phyloP scores from a whole-genome alignment of 2,113 vertebrate genomes.

The Saimiri boliviensis region DNA sequence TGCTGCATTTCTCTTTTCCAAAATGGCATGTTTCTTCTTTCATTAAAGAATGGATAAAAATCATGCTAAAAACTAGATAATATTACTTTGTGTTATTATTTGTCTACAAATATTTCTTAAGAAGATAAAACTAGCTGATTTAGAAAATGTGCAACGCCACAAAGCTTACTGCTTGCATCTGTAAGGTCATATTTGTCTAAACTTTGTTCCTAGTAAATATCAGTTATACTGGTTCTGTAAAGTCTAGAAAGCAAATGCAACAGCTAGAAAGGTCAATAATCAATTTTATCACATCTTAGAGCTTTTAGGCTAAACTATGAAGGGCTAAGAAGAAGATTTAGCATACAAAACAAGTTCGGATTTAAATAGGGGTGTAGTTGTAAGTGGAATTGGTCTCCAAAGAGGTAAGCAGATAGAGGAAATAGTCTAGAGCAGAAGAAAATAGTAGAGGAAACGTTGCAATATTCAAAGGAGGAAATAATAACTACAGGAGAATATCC shows the following conservation, averaged over 20 bases:
- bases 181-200: not conserved
- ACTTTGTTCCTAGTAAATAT: not conserved
- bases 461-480: not conserved
- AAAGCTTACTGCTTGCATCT: not conserved
- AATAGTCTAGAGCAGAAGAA: not conserved
- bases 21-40: not conserved
- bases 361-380: not conserved
- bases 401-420: not conserved
- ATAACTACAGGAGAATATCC: not conserved
- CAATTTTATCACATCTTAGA: not conserved
- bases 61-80: not conserved
- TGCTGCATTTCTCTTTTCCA: not conserved
- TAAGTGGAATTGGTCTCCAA: not conserved
- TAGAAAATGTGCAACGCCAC: not conserved
- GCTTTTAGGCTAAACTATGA: not conserved
- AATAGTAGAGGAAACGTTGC: not conserved
- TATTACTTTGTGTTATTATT: not conserved
- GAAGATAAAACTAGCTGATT: conserved; percentile 26
- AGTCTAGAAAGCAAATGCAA: not conserved
- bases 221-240: not conserved
- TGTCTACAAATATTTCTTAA: not conserved
- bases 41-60: conserved; percentile 24
- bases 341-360: not conserved
- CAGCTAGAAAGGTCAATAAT: not conserved
- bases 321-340: conserved; percentile 19